Conservation (phyloP, 2,113 vertebrate genomes). For the Nycticorax nycticorax region DNA sequence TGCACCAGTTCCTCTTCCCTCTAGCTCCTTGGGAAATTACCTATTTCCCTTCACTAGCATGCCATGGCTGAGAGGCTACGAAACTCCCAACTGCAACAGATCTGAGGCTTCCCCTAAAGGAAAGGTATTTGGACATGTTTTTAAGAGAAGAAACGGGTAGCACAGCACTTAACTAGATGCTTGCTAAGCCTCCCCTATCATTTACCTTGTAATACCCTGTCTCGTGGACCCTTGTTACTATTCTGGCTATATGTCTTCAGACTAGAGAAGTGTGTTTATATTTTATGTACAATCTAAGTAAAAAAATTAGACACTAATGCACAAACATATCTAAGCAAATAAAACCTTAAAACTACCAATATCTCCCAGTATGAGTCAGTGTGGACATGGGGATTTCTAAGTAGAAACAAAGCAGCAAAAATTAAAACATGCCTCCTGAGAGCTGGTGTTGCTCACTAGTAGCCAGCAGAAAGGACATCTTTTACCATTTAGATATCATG, state of each 20-base stretch:
- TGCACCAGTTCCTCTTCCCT: neutral
- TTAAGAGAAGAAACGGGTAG: neutral
- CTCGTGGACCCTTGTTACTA: neutral
- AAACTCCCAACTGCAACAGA: neutral
- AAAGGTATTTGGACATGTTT: neutral
- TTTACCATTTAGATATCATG: neutral
- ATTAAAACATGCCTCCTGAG: neutral
- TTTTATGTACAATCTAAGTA: neutral
- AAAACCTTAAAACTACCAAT: neutral
- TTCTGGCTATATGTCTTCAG: neutral
- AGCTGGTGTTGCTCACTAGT: neutral
- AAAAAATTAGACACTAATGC: neutral
- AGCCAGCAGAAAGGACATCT: neutral
- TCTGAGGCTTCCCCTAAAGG: neutral
- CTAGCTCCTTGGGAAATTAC: neutral
- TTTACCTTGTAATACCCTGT: neutral
- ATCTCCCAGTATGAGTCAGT: neutral
- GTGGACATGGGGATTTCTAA: neutral
- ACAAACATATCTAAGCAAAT: neutral
- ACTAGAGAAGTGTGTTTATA: neutral
- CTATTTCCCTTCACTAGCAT: neutral
- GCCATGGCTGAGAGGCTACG: neutral
- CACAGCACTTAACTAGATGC: neutral
- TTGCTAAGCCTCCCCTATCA: neutral
- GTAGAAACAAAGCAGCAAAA: neutral